Base-by-base conservation (phyloP, 2,888 invertebrate genomes). In the Phortica okadai region DNA sequence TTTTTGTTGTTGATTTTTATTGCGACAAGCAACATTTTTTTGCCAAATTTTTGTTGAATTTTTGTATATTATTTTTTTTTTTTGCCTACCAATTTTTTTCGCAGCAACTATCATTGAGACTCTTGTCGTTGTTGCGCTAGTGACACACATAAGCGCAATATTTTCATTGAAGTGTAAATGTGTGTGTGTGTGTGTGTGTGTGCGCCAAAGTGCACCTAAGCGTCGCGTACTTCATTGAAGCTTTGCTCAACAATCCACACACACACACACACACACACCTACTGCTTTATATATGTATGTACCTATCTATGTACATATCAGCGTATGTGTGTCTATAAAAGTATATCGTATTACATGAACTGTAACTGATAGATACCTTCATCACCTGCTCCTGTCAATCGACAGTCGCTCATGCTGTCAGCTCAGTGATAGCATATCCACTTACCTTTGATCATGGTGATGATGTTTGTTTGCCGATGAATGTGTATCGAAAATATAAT, bases 401-500 rank as follows among this genome's bases (percentile, higher is more conserved):
- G 33, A 4, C 33, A 33, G 33, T 33, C 33, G 33, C 33, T 33
- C 11, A 74, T 67, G 74, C 73, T 74, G 76, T 76, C 67, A 59
- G 64, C 74, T 67, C 41, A 69, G 58, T 67, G 50, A 54, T 25
- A 33, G 33, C 50, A 50, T 50, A 50, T 42, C 14, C 16, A 78
- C 83, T 82, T 80, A 95, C 95, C 95, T 94, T 91, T 82, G 92
- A 93, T 92, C 92, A 82, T 93, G 93, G 87, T 95, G 95, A 89
- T 95, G 94, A 90, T 95, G 95, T 83, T 95, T 95, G 89, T 94
- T 94, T 82, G 93, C 93, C 64, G 94, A 93, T 8, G 94, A 94
- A 86, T 94, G 94, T 0, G 94, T 93, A 89, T 95, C 95, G 88
- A 95, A 95, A 81, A 95, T 95, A 84, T 95, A 95, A 90, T 95